These are phyloP conservation scores for Dynastes hyllus DNA, from an alignment of 2,888 invertebrate genomes.

Conservation along the genomic window DNA sequence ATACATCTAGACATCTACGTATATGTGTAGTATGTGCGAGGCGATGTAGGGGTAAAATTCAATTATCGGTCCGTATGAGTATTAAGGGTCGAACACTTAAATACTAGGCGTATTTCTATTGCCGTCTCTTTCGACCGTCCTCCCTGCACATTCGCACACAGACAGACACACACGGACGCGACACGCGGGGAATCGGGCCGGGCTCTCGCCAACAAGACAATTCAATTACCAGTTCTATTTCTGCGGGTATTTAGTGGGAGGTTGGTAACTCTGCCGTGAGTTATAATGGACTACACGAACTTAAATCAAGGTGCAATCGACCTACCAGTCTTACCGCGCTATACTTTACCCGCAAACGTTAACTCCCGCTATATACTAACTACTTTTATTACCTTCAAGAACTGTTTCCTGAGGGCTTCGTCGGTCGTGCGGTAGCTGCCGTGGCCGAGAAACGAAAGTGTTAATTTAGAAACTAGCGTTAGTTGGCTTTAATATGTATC, in stretches of 20 bases:
- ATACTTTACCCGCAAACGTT: slow-evolving; percentile 59
- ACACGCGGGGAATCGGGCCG: slow-evolving; percentile 51
- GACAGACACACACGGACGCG: slow-evolving; percentile 25
- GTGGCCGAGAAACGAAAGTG: not conserved
- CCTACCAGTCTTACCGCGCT: slow-evolving; percentile 57
- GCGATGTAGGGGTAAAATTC: slow-evolving; percentile 67
- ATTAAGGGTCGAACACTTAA: slow-evolving; percentile 66
- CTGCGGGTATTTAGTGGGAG: slow-evolving; percentile 67
- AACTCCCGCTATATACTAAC: slow-evolving; percentile 59
- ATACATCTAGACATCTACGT: not conserved
- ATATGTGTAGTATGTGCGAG: slow-evolving; percentile 63
- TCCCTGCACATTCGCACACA: slow-evolving; percentile 8
- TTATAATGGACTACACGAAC: slow-evolving; percentile 64
- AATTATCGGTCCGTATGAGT: slow-evolving; percentile 70
- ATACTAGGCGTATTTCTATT: slow-evolving; percentile 65
- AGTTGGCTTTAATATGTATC: slow-evolving; percentile 8
- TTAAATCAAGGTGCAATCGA: slow-evolving; percentile 70
- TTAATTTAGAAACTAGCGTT: slow-evolving; percentile 11
- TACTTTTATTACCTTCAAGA: slow-evolving; percentile 59
- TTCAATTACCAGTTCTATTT: slow-evolving; percentile 71
- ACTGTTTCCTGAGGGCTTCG: slow-evolving; percentile 19
- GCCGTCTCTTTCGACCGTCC: slow-evolving; percentile 46
- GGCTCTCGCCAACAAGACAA: slow-evolving; percentile 70
- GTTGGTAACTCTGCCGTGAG: slow-evolving; percentile 58
- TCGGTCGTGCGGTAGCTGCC: not conserved